Evolutionary conservation across 2,113 vertebrate genomes (phyloP).

Genomic region (Chaetodon trifascialis): DNA sequence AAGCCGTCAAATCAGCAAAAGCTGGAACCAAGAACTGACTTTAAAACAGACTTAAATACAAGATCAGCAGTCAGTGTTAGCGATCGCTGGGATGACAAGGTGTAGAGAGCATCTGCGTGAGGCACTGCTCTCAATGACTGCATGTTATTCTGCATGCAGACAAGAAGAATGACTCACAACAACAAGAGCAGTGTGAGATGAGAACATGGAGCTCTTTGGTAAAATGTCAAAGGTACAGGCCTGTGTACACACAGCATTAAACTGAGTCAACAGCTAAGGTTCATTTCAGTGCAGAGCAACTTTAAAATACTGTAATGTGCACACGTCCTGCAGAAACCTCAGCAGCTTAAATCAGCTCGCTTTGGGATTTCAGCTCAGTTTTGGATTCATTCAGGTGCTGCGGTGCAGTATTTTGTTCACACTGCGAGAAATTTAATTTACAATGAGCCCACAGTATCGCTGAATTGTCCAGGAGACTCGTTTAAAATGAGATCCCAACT

Average conservation of each 20-base stretch:
- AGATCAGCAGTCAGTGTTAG: too few relatives aligned
- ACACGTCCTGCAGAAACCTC: too few relatives aligned
- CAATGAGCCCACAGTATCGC: too few relatives aligned
- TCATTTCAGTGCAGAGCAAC: neutral
- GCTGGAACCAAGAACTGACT: neutral
- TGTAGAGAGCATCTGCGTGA: neutral
- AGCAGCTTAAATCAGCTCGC: neutral
- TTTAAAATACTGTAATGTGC: neutral
- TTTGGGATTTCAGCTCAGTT: neutral
- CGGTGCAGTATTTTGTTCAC: too few relatives aligned
- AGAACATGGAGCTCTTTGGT: neutral
- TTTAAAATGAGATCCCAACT: too few relatives aligned
- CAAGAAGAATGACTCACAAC: neutral
- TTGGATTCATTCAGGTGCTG: neutral
- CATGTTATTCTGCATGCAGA: neutral
- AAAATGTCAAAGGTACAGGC: neutral
- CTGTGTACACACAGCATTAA: neutral
- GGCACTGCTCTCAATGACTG: neutral
- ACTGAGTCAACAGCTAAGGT: neutral
- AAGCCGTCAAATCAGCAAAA: slow-evolving; percentile 2
- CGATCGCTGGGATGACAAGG: neutral
- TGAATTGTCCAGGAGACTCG: too few relatives aligned
- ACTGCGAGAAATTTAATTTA: too few relatives aligned
- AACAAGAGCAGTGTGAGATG: neutral
- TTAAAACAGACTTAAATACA: neutral